Evolutionary conservation across 2,113 vertebrate species (phyloP), one percentile per base, ranked within the genome.

Genomic region (Zosterops japonicus): DNA sequence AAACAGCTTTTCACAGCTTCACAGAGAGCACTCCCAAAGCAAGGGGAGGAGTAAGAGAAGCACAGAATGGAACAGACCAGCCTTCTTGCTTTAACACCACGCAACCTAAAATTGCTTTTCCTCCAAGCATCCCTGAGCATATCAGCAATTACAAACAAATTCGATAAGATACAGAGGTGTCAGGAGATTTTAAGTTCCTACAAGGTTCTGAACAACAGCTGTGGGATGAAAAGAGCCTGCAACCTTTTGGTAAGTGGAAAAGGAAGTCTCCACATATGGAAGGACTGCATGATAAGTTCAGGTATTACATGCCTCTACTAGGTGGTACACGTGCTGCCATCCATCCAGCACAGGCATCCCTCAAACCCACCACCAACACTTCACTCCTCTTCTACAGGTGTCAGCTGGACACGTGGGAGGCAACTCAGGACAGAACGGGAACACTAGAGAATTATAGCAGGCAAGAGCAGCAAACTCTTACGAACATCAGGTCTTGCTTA

Each of bases 1-100:
- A 85, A 84, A 72, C 20, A 79, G 56, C 35, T 85, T 88, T 93
- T 59, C 36, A 12, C 39, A 82, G 47, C 46, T 72, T 89, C 65
- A 42, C 28, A 39, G n/a, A 39, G 67, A 81, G 44, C 21, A 11
- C 5, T 70, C 14, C 46, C 27, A 28, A 61, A 55, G 33, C 28
- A 47, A 31, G 11, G 20, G 5, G 5, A 0, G 1, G 23, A 21
- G 12, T 6, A 47, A 81, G 28, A 1, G 11, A 57, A 82, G 47
- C 33, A 42, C 52, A 41, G 81, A 78, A 74, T 2, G 20, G 4
- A 4, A 65, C 46, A 72, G 36, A 70, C 5, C 21, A 61, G n/a
- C 17, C 47, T 70, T 89, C 64, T 74, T 25, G 41, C 8, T 81
- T 89, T 81, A 78, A 87, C 21, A 82, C 33, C 46, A 24, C 11